Evolutionary conservation across 23 tunicate genomes (phyloP).

Genomic region (Clavelina lepadiformis): DNA sequence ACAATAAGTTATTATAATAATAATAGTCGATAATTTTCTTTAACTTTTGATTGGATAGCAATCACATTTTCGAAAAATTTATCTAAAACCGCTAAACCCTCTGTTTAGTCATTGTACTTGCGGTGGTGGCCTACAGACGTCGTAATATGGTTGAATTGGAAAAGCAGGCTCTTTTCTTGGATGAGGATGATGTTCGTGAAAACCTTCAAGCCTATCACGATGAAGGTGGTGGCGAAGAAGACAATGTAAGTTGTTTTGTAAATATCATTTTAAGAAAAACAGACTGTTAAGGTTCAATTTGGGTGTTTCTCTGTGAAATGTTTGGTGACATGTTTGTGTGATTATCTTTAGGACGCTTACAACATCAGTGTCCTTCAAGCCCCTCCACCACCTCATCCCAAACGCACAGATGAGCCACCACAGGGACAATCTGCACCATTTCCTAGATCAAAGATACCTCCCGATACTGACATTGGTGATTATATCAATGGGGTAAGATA

Average conservation of each 20-base stretch:
- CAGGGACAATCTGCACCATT: conserved; percentile 27
- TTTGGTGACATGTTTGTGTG: no score
- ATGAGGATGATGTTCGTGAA: conserved; percentile 91
- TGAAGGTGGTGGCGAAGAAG: conserved; percentile 98
- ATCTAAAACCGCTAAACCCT: no score
- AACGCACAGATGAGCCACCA: conserved; percentile 49
- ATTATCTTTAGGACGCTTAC: conserved; percentile 77
- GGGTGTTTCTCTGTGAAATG: not conserved
- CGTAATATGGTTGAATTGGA: conserved; percentile 31
- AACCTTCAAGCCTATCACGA: conserved; percentile 85
- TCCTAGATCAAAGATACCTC: conserved; percentile 42
- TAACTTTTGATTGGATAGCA: no score
- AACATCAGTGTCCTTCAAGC: conserved; percentile 76
- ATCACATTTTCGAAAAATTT: no score
- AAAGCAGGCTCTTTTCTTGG: conserved; percentile 57
- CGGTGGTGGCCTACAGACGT: conserved; percentile 73
- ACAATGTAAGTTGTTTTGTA: conserved; percentile 66
- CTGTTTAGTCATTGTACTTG: conserved; percentile 56
- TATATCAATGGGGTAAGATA: conserved; percentile 73
- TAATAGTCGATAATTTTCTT: no score
- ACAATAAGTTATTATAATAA: no score
- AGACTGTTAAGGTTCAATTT: not conserved
- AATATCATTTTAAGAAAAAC: not conserved
- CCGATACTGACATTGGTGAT: conserved; percentile 70
- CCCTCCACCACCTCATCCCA: conserved; percentile 32